Base-by-base conservation (phyloP, 2,888 invertebrate genomes). In the Notodromas monacha region DNA sequence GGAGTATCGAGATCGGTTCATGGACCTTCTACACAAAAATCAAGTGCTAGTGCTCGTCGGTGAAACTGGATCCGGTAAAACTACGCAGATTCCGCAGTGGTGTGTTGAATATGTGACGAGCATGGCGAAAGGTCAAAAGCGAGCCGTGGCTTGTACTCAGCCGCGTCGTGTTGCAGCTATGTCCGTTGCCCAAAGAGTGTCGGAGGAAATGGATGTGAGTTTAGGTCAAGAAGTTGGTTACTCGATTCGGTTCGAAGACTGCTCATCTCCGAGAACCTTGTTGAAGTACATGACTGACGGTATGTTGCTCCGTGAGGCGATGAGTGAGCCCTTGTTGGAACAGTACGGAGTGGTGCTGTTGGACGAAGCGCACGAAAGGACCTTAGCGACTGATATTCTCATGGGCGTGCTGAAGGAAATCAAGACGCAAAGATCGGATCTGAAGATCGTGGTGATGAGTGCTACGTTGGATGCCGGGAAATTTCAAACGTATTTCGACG, bases 371-470 rank as follows among this genome's bases (percentile, higher is more conserved):
- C 96, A 99, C 52, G 96, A 99, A 55, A 64, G 96, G 41, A 96
- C 96, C 0, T 52, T 99, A 26, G 86, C 92, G 0, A 99, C 96
- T 0, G 96, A 99, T 47, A 84, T 99, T 32, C 55, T 99, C 2
- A 99, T 99, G 96, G 96, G 96, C 26, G 77, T 99, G 1, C 51
- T 84, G 1, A 89, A 96, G 49, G 92, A 99, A 54, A 86, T 96
- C 0, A 74, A 74, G 5, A 74, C 72, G 38, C 84, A 89, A 42
- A 58, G 96, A 14, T 52, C 60, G 1, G 92, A 96, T 49, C 56
- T 99, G 33, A 96, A 96, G 50, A 57, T 99, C 33, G 81, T 99
- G 36, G 76, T 99, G 42, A 99, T 99, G 96, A 86, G 86, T 36
- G 96, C 96, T 1, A 99, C 96, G 0, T 54, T 99, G 15, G 96